These are phyloP conservation scores for Plodia interpunctella DNA, from an alignment of 1,140 invertebrate genomes.

Conservation along the genomic window DNA sequence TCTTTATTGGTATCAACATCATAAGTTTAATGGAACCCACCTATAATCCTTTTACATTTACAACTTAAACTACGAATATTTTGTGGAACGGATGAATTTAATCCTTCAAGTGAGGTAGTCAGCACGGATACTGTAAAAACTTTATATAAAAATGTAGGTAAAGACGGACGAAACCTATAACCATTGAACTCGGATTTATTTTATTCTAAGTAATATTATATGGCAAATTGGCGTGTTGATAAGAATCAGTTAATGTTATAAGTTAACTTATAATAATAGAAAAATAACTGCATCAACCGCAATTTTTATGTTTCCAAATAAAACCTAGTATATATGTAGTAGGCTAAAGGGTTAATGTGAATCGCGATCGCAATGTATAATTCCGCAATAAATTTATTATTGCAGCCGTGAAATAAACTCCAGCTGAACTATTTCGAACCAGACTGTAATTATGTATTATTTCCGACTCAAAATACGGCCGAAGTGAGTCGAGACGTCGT, in stretches of 20 bases:
- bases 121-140: conserved; percentile 50
- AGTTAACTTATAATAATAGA: too few relatives aligned
- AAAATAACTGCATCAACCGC: too few relatives aligned
- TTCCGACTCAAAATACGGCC: background rate
- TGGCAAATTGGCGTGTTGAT: too few relatives aligned
- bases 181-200: too few relatives aligned
- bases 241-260: too few relatives aligned
- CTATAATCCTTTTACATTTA: conserved; percentile 52
- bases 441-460: background rate
- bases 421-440: background rate
- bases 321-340: background rate
- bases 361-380: background rate
- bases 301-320: too few relatives aligned
- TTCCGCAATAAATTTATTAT: background rate
- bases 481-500: conserved; percentile 8
- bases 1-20: conserved; percentile 47
- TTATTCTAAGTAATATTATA: too few relatives aligned
- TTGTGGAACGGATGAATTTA: conserved; percentile 50
- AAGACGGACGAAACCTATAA: too few relatives aligned
- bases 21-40: conserved; percentile 43
- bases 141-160: too few relatives aligned
- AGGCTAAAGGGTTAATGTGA: background rate
- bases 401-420: background rate
- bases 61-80: conserved; percentile 48
- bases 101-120: conserved; percentile 43